These are phyloP conservation scores for Shargacucullia verbasci DNA, from an alignment of 2,888 invertebrate species.

Conservation along the genomic window DNA sequence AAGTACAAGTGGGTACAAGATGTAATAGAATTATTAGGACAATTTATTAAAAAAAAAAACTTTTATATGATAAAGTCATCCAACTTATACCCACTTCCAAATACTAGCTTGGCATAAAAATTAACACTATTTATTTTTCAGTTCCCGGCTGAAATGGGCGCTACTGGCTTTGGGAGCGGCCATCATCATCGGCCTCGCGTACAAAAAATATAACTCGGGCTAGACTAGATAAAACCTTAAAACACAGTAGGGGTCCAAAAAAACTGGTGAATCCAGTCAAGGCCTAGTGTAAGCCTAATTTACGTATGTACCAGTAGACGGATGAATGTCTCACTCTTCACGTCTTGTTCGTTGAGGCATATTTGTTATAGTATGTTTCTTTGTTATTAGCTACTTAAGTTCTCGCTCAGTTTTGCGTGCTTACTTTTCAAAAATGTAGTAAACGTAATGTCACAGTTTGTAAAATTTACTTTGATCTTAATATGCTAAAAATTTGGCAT, in stretches of 20 bases:
- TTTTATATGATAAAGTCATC: no score
- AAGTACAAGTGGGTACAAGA: no score
- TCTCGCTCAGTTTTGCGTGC: neutral
- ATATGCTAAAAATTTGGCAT: no score
- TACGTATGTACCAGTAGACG: slow-evolving; percentile 22
- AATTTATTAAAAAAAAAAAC: no score
- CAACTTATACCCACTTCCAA: no score
- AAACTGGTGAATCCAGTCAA: slow-evolving; percentile 46
- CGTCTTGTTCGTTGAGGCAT: slow-evolving; percentile 20
- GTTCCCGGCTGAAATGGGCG: slow-evolving; percentile 72
- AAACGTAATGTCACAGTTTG: no score
- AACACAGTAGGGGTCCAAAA: slow-evolving; percentile 45
- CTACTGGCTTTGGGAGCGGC: slow-evolving; percentile 73
- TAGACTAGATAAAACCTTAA: slow-evolving; percentile 32
- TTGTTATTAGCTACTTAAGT: slow-evolving; percentile 5
- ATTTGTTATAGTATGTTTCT: slow-evolving; percentile 13
- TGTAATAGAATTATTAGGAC: no score
- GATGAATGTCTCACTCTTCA: slow-evolving; percentile 1
- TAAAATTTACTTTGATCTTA: no score
- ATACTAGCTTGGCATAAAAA: neutral
- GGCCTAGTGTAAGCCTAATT: slow-evolving; percentile 45
- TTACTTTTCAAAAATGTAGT: no score
- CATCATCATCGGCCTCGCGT: slow-evolving; percentile 66
- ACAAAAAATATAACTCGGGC: slow-evolving; percentile 65
- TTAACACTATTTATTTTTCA: slow-evolving; percentile 46